These are phyloP conservation scores for Alectura lathami DNA, from an alignment of 2,113 vertebrate genomes.

Conservation along the genomic window DNA sequence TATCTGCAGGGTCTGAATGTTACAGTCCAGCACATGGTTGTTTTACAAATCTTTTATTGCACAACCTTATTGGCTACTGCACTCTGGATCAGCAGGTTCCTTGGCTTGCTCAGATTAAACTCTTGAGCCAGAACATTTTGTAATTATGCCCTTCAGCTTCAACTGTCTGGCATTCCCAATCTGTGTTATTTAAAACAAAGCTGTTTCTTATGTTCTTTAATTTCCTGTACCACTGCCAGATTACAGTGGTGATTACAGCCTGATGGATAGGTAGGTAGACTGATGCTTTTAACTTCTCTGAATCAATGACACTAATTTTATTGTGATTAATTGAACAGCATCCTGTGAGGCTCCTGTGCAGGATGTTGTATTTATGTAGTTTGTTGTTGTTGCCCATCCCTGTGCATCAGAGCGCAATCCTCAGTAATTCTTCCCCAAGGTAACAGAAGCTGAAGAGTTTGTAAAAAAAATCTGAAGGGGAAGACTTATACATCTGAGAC, in stretches of 20 bases:
- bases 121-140: conserved; percentile 32
- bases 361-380: conserved; percentile 31
- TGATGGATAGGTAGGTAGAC: conserved; percentile 47
- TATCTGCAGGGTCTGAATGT: not conserved
- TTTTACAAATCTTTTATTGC: conserved; percentile 10
- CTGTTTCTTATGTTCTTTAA: conserved; percentile 53
- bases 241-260: conserved; percentile 38
- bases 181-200: conserved; percentile 55
- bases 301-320: conserved; percentile 69
- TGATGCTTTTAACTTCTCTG: conserved; percentile 68
- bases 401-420: conserved; percentile 21
- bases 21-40: not conserved
- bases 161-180: conserved; percentile 15
- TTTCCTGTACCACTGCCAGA: conserved; percentile 41
- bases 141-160: conserved; percentile 28
- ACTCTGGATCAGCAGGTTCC: conserved; percentile 36
- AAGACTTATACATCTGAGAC: not conserved
- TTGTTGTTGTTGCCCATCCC: not conserved
- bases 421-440: not conserved
- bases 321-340: conserved; percentile 59
- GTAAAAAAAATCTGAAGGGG: not conserved
- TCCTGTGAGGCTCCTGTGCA: conserved; percentile 46
- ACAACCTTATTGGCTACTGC: not conserved
- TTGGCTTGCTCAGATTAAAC: conserved; percentile 46
- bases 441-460: not conserved